Evolutionary conservation across 2,113 vertebrate genomes (phyloP), one percentile per base, ranked within the genome.

Genomic region (Ptyas mucosa): DNA sequence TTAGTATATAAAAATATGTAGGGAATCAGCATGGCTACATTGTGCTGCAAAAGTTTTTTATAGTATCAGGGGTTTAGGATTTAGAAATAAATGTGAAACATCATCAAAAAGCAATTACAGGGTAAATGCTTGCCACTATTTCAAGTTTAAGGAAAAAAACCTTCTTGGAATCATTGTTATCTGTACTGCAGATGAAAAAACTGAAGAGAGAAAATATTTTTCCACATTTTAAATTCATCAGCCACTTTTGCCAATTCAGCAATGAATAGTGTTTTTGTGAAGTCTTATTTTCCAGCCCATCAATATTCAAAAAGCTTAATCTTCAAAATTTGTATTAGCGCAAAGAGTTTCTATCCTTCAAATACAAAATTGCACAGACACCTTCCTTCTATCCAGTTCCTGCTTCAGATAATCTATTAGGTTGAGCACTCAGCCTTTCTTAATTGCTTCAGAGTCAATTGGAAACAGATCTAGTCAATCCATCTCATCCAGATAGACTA

Each of bases 101-200:
- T 89, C 20, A 10, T 54, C 49, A 51, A 89, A 58, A 89, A 34
- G 20, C 43, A 85, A 89, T 89, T 85, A 89, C 53, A 7, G 57
- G 0, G 0, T 43, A 3, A 23, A 26, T 39, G 57, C 0, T 0
- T 2, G 0, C 0, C 0, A 0, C 0, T 85, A n/a, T 87, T 93
- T 58, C 0, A 49, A 64, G 0, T 0, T 5, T 26, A 9, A 52
- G 10, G 64, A 34, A 87, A 18, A 1, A 58, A 43, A 0, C 20
- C 29, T 89, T 10, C 52, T 0, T 0, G 14, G 26, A 24, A 57
- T 0, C 49, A 64, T 85, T 85, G 0, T 0, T 75, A 87, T 89
- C 39, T 43, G 85, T 89, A 15, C 61, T 57, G 69, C 39, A 92
- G 86, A 23, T 7, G 49, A 23, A 29, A 53, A 23, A 46, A 57